phyloP scores from a whole-genome alignment of 2,888 invertebrate species.

The Caenorhabditis afra region DNA sequence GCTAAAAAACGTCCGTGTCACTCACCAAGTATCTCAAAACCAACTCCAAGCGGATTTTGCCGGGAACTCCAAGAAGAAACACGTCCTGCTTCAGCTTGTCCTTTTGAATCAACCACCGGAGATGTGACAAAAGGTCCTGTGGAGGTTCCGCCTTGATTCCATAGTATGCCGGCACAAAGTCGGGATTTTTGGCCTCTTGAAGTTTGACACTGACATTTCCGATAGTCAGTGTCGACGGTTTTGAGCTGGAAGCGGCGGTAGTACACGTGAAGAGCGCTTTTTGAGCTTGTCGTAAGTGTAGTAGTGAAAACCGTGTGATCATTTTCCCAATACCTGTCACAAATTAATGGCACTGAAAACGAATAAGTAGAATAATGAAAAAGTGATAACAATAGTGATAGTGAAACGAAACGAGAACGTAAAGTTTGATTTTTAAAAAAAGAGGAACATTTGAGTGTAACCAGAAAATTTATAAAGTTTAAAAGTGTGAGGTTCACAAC shows the following conservation, averaged over 20 bases:
- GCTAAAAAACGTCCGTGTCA: neutral
- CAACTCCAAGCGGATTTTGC: constrained; percentile 88
- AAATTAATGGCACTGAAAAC: constrained; percentile 8
- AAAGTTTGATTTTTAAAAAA: too few relatives aligned
- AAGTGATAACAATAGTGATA: neutral
- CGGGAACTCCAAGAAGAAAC: constrained; percentile 93
- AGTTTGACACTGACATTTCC: constrained; percentile 34
- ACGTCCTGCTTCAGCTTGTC: constrained; percentile 94
- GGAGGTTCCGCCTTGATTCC: constrained; percentile 38
- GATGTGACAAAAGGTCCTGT: constrained; percentile 83
- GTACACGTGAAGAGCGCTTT: constrained; percentile 12
- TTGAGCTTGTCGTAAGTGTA: constrained; percentile 32
- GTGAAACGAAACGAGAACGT: neutral
- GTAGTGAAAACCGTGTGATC: constrained; percentile 50
- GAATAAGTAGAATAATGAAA: constrained; percentile 1
- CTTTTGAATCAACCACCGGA: constrained; percentile 97
- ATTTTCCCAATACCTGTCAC: constrained; percentile 33
- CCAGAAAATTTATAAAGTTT: too few relatives aligned
- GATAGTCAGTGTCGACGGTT: constrained; percentile 40
- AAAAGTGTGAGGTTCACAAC: too few relatives aligned
- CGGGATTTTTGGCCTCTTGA: constrained; percentile 84
- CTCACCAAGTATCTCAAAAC: constrained; percentile 88
- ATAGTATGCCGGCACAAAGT: constrained; percentile 87
- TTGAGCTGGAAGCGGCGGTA: constrained; percentile 34
- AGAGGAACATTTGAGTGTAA: too few relatives aligned